Conservation (phyloP, 2,797 vertebrate genomes). For the Pipistrellus nathusii region DNA sequence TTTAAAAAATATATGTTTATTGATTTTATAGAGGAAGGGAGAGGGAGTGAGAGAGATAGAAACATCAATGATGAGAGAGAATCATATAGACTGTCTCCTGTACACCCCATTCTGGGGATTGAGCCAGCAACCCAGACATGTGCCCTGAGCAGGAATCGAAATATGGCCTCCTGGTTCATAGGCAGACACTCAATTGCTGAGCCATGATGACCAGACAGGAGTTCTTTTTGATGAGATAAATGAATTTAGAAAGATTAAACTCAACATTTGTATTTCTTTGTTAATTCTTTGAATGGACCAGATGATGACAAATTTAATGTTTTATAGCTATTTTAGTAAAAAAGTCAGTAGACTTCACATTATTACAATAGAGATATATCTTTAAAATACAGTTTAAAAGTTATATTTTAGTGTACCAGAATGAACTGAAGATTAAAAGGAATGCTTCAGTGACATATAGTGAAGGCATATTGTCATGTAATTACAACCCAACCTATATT, state of each 20-base stretch:
- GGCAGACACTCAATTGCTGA: too few species aligned
- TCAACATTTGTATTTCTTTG: neutral
- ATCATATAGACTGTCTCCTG: too few species aligned
- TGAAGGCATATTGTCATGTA: neutral
- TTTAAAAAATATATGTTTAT: too few species aligned
- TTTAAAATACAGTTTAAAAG: slow-evolving; percentile 6
- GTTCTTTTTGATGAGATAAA: neutral
- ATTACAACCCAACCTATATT: slow-evolving; percentile 28
- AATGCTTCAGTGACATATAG: neutral
- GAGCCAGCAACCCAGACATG: too few species aligned
- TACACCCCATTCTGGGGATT: too few species aligned
- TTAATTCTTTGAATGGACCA: slow-evolving; percentile 9
- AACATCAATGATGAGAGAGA: too few species aligned
- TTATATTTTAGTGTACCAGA: neutral
- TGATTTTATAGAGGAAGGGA: too few species aligned
- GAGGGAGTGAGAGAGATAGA: too few species aligned
- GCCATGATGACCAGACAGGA: too few species aligned
- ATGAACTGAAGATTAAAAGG: neutral
- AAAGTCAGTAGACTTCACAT: neutral
- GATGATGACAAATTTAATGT: neutral
- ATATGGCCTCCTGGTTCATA: too few species aligned
- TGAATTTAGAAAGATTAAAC: slow-evolving; percentile 11
- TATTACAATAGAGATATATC: neutral
- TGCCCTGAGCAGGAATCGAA: too few species aligned
- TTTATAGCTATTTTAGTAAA: slow-evolving; percentile 25